These are phyloP conservation scores for Morone chrysops DNA, from an alignment of 2,113 vertebrate genomes.

Conservation along the genomic window DNA sequence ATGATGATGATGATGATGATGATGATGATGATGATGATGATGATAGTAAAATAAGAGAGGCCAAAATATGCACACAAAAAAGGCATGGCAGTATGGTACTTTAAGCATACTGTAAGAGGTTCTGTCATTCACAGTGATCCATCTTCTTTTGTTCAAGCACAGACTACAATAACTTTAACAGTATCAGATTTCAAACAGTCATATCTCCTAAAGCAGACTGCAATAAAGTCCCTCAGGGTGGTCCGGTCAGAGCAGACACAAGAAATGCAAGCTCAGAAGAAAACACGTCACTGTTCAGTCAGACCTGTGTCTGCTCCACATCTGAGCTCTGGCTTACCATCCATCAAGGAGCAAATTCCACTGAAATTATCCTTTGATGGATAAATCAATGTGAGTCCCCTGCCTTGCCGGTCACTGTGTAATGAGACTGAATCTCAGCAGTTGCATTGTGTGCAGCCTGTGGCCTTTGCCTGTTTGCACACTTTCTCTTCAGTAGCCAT, in stretches of 20 bases:
- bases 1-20: no score
- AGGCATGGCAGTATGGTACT: neutral
- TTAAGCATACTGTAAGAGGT: neutral
- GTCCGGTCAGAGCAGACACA: neutral
- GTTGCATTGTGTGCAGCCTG: conserved; percentile 18
- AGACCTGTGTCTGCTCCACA: neutral
- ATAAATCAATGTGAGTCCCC: conserved; percentile 34
- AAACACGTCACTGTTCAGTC: neutral
- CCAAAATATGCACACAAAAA: neutral
- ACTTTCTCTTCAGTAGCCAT: neutral
- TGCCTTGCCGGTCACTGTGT: conserved; percentile 26
- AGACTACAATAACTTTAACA: neutral
- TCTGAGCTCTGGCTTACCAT: neutral
- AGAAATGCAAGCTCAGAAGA: neutral
- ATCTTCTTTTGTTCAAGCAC: neutral
- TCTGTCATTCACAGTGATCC: neutral
- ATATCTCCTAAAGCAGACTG: neutral
- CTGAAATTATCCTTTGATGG: conserved; percentile 48
- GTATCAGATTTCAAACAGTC: conserved; percentile 29
- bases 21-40: no score
- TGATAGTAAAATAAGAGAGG: no score
- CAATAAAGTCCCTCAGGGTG: neutral
- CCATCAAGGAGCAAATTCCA: conserved; percentile 16
- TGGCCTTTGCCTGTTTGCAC: conserved; percentile 16
- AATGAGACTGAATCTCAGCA: conserved; percentile 44